Conservation (phyloP, 2,113 vertebrate genomes). For the Cryptotis parvus region DNA sequence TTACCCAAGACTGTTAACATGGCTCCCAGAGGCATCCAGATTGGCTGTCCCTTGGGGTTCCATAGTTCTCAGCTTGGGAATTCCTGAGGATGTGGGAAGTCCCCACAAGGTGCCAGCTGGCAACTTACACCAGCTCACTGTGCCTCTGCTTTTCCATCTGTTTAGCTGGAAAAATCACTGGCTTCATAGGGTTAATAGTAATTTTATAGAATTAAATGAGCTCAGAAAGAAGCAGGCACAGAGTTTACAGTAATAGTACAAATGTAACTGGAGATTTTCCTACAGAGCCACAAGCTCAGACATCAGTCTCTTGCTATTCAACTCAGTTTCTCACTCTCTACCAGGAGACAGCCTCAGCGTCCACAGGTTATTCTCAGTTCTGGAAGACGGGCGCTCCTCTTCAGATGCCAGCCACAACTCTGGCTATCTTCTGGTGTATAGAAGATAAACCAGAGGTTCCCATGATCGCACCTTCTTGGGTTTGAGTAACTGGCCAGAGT, state of each 20-base stretch:
- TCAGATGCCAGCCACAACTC: not conserved
- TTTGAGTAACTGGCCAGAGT: not conserved
- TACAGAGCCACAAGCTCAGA: not conserved
- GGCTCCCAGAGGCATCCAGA: not conserved
- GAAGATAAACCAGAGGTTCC: not conserved
- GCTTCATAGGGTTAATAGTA: not conserved
- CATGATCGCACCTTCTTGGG: not conserved
- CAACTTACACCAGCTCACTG: not conserved
- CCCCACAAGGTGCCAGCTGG: not conserved
- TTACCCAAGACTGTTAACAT: not conserved
- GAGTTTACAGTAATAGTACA: not conserved
- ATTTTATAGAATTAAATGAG: not conserved
- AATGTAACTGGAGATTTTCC: not conserved
- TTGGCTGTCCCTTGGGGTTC: no score
- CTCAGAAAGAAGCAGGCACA: not conserved
- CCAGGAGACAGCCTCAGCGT: not conserved
- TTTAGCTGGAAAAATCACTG: not conserved
- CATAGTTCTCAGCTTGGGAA: not conserved
- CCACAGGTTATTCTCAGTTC: not conserved
- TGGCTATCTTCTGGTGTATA: no score
- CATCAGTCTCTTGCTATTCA: not conserved
- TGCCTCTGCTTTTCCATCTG: not conserved
- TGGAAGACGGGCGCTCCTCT: not conserved
- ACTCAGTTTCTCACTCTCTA: not conserved
- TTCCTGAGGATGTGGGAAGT: rapidly evolving